These are phyloP conservation scores for Petrocephalus zakoni DNA, from an alignment of 2,113 vertebrate species.

Conservation along the genomic window DNA sequence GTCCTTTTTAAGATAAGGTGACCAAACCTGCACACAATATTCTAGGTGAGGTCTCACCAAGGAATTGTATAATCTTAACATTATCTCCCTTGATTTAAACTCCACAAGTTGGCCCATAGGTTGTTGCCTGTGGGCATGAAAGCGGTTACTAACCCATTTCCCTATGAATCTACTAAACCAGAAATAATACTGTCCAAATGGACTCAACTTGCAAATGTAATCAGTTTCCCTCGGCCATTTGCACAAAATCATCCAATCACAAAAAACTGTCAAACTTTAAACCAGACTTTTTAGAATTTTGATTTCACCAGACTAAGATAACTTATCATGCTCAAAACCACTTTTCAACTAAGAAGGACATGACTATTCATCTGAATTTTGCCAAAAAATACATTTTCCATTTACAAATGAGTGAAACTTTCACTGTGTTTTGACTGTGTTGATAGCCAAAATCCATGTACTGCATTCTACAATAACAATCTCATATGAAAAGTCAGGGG, in stretches of 20 bases:
- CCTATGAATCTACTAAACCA: neutral
- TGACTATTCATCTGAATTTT: neutral
- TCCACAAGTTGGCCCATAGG: no score
- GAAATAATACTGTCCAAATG: neutral
- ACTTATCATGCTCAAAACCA: neutral
- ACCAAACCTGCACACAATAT: no score
- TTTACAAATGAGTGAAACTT: no score
- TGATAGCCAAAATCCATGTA: neutral
- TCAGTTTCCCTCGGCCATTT: neutral
- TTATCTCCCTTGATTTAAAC: no score
- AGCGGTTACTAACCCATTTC: neutral
- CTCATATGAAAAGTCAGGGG: neutral
- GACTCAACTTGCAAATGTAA: neutral
- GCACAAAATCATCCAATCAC: neutral
- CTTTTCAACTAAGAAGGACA: neutral
- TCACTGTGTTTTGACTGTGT: no score
- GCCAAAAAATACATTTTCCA: neutral
- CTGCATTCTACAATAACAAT: neutral
- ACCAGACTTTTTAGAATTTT: neutral
- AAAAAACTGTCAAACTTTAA: neutral
- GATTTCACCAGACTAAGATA: neutral
- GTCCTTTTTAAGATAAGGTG: no score
- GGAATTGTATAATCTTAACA: no score
- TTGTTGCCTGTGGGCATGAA: neutral
- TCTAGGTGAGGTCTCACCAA: no score